These are phyloP conservation scores for Acanthococcus lagerstroemiae DNA, from an alignment of 2,888 invertebrate species.

Conservation along the genomic window DNA sequence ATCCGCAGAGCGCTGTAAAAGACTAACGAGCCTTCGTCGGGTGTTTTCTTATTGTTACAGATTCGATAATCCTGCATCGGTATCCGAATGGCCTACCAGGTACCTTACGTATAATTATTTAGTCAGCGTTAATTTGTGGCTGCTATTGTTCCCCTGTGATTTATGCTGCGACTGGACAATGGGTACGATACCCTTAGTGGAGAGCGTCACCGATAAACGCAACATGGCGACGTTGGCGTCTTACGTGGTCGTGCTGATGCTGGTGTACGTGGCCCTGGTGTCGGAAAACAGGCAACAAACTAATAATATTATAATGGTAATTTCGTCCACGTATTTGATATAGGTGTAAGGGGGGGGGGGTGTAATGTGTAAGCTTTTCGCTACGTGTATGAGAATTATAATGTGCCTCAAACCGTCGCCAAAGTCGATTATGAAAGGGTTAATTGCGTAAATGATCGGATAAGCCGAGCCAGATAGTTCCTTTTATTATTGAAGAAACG, in stretches of 20 bases:
- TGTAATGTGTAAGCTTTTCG: too few relatives aligned
- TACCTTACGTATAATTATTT: conserved; percentile 90
- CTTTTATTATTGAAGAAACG: too few relatives aligned
- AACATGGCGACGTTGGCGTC: conserved; percentile 68
- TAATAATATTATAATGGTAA: conserved; percentile 58
- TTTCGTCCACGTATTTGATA: too few relatives aligned
- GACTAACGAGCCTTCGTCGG: neutral
- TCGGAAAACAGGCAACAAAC: conserved; percentile 54
- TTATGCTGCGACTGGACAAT: conserved; percentile 98
- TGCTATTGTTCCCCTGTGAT: conserved; percentile 76
- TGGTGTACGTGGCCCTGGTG: conserved; percentile 49
- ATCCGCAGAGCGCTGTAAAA: neutral
- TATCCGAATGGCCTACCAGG: conserved; percentile 66
- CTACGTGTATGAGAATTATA: too few relatives aligned
- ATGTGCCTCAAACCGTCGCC: too few relatives aligned
- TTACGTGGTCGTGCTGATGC: conserved; percentile 50
- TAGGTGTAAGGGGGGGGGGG: too few relatives aligned
- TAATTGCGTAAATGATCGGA: too few relatives aligned
- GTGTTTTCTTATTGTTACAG: conserved; percentile 43
- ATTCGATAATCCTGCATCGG: conserved; percentile 95
- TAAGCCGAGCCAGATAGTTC: too few relatives aligned
- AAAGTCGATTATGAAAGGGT: too few relatives aligned
- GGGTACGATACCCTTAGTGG: conserved; percentile 83
- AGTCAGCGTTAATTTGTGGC: conserved; percentile 80
- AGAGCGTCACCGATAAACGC: conserved; percentile 65